Evolutionary conservation across 2,888 invertebrate genomes (phyloP), one percentile per base, ranked within the genome.

Genomic region (Horisme vitalbata): DNA sequence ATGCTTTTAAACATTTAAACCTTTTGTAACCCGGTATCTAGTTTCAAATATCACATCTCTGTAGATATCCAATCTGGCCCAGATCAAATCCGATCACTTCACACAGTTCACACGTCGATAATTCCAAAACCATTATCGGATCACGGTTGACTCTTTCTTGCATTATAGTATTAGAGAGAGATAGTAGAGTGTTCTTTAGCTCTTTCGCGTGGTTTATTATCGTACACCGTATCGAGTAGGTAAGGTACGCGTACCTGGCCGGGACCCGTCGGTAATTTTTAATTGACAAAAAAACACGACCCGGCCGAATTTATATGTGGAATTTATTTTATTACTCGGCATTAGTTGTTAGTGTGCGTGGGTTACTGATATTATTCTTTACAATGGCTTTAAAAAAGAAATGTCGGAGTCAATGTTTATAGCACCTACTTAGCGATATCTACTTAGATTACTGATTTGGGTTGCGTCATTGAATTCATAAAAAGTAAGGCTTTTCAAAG

Each of bases 231-330:
- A 65, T 64, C 71, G 76, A 75, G 84, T n/a, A n/a, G n/a, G n/a
- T n/a, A n/a, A n/a, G n/a, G n/a, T n/a, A n/a, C n/a, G n/a, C n/a
- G n/a, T 87, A 87, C 88, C 88, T 88, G 84, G 30, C 38, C 71
- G 68, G 36, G 41, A 32, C 49, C 51, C 49, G 37, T 64, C 68
- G 72, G 86, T 89, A 87, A 85, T 83, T 79, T 83, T 85, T 87
- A 87, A 89, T 89, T 87, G 86, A 87, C 86, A 85, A 86, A 87
- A 86, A 88, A 87, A 82, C 67, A 65, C 63, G 67, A 78, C 73
- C 78, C 79, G 57, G 57, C 74, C 74, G 73, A 80, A 79, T 83
- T 81, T 84, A 81, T 82, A 82, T 72, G 73, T 74, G 79, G 83
- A 83, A 85, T 86, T 83, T 79, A 85, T 86, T 84, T 86, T 85